Evolutionary conservation across 1,140 invertebrate species (phyloP).

Genomic region (Liolophura sinensis): DNA sequence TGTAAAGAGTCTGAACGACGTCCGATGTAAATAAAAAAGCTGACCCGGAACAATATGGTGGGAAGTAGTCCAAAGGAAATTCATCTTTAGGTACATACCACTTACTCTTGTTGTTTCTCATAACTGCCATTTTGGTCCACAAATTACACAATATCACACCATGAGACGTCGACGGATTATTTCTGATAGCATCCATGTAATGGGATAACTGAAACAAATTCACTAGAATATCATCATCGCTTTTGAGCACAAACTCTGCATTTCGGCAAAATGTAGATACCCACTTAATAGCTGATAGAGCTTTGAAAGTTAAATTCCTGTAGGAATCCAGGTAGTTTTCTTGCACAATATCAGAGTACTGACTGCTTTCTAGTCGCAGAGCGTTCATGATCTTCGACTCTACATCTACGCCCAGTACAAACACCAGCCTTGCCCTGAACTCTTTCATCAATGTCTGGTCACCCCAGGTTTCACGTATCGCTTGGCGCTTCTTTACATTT

Average conservation of each 20-base stretch:
- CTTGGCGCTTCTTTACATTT: conserved; percentile 42
- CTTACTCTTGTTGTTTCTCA: conserved; percentile 55
- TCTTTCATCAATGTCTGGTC: conserved; percentile 23
- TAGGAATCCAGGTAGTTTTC: conserved; percentile 80
- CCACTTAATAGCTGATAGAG: conserved; percentile 84
- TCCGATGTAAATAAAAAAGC: conserved; percentile 55
- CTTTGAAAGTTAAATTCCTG: conserved; percentile 85
- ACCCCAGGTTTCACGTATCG: conserved; percentile 55
- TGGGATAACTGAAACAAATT: conserved; percentile 41
- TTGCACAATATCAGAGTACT: conserved; percentile 75
- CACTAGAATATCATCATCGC: conserved; percentile 63
- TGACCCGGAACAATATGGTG: conserved; percentile 60
- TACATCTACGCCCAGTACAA: conserved; percentile 70
- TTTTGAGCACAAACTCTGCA: conserved; percentile 62
- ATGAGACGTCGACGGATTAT: conserved; percentile 28
- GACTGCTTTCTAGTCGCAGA: conserved; percentile 66
- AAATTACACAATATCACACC: conserved; percentile 45
- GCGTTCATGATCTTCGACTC: conserved; percentile 54
- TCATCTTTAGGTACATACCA: conserved; percentile 58
- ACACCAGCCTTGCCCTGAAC: conserved; percentile 59
- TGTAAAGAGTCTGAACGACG: conserved; percentile 48
- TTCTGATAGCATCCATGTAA: conserved; percentile 12
- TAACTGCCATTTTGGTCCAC: conserved; percentile 45
- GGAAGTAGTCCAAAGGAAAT: conserved; percentile 54
- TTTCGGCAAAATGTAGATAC: conserved; percentile 67